Percentiles rank a stretch among this genome's conserved stretches.
These are phyloP conservation scores for Eciton burchellii DNA, from an alignment of 1,140 invertebrate genomes.

Conservation along the genomic window DNA sequence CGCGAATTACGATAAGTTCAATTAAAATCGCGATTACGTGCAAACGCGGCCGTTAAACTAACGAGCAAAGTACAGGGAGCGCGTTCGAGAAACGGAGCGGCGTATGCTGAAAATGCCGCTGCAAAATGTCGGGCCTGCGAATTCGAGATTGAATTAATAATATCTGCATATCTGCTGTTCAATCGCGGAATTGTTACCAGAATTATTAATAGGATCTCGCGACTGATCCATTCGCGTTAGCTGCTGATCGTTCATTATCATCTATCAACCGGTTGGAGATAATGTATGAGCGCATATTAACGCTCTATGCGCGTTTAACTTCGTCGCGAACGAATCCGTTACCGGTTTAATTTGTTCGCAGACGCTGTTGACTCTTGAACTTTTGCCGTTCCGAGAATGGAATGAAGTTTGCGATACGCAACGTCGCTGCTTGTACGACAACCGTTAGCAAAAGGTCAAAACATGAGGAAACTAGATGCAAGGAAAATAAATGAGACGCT, in stretches of 20 bases:
- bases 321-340: conserved; percentile 46
- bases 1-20: conserved; percentile 46
- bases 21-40: conserved; percentile 53
- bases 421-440: conserved; percentile 30
- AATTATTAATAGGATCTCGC: not conserved
- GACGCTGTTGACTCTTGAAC: conserved; percentile 60
- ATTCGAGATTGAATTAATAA: conserved; percentile 18
- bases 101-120: not conserved
- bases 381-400: conserved; percentile 37
- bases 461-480: not conserved
- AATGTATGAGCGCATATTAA: conserved; percentile 39
- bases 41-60: conserved; percentile 39
- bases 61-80: conserved; percentile 34
- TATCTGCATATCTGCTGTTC: conserved; percentile 15
- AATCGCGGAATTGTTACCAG: conserved; percentile 30
- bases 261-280: conserved; percentile 52
- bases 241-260: conserved; percentile 44
- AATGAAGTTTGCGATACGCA: conserved; percentile 55
- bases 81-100: not conserved
- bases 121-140: not conserved
- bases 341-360: conserved; percentile 53
- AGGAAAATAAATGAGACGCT: not conserved
- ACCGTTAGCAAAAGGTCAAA: conserved; percentile 21
- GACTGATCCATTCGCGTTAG: conserved; percentile 29
- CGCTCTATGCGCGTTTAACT: conserved; percentile 56